Evolutionary conservation across 2,888 invertebrate genomes (phyloP).

Genomic region (Candidula unifasciata): DNA sequence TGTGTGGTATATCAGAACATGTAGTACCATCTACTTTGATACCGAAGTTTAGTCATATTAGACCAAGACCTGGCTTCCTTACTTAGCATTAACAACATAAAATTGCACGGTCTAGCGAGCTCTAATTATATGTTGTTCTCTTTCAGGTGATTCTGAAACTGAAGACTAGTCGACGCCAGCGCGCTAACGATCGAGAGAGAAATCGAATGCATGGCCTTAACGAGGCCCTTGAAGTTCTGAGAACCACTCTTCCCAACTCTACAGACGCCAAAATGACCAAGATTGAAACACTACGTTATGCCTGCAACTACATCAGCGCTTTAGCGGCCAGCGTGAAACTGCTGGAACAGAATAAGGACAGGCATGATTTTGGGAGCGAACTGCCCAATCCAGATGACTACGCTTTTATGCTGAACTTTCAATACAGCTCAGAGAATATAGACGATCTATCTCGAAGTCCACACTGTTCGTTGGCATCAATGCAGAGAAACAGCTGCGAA

Average conservation of each 20-base stretch:
- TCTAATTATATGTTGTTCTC: not conserved
- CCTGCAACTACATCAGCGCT: slow-evolving; percentile 97
- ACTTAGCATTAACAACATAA: no score
- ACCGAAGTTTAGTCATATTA: no score
- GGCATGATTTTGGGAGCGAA: not conserved
- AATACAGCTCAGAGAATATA: slow-evolving; percentile 41
- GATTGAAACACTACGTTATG: slow-evolving; percentile 87
- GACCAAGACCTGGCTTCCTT: no score
- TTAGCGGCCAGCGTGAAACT: slow-evolving; percentile 80
- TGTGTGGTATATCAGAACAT: no score
- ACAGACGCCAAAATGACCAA: slow-evolving; percentile 80
- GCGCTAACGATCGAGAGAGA: slow-evolving; percentile 83
- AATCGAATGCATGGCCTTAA: slow-evolving; percentile 84
- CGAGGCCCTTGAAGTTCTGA: slow-evolving; percentile 82
- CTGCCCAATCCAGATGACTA: slow-evolving; percentile 49
- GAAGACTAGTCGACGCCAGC: slow-evolving; percentile 83
- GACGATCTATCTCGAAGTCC: not conserved
- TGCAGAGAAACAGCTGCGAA: slow-evolving; percentile 21
- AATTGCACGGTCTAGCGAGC: no score
- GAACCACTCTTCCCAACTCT: slow-evolving; percentile 80
- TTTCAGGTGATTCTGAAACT: slow-evolving; percentile 77
- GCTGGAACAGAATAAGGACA: slow-evolving; percentile 48
- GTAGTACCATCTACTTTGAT: no score
- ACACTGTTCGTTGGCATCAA: not conserved
- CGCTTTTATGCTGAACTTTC: slow-evolving; percentile 48